Base-by-base conservation (phyloP, 2,888 invertebrate species). In the Cheilosia urbana region DNA sequence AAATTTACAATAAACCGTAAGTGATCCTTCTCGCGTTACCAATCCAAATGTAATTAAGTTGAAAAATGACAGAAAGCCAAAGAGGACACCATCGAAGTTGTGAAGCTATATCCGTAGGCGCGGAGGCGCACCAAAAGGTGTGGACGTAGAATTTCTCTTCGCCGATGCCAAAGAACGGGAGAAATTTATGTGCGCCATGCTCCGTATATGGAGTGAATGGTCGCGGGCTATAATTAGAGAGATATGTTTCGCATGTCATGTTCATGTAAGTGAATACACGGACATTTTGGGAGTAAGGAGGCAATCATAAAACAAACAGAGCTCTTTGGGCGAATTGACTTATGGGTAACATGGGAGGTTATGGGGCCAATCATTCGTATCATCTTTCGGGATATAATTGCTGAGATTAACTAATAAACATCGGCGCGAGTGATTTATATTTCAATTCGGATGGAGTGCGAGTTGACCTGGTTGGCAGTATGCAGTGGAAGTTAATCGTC, bases 1-100 rank as follows among this genome's bases (percentile, higher is more conserved):
- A 51, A 66, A 66, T 49, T 49, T 51, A 58, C 57, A 13, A 4
- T 34, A 42, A 66, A 75, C 55, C 57, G 85, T 85, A 85, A 85
- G 85, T 81, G 85, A 85, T 85, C 85, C 85, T 85, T 85, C 85
- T 85, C 81, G 85, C 85, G 81, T 85, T 85, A 81, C 85, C 81
- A 85, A 85, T 85, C 58, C 85, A 72, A 85, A 72, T 71, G 85
- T 77, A 85, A 85, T 85, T 85, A 85, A 85, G 76, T 85, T 85
- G 85, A 85, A 81, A 81, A 85, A 85, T 81, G 71, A 85, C 81
- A 66, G 60, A 63, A 65, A 72, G 58, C 51, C 71, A 83, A 85
- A 62, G 85, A 85, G 81, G 72, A 85, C 81, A 85, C 81, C 85
- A 68, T 24, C 60, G 58, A 69, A 62, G 76, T 63, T 78, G 65